Evolutionary conservation across 2,113 vertebrate species (phyloP).

Genomic region (Eulemur rufifrons): DNA sequence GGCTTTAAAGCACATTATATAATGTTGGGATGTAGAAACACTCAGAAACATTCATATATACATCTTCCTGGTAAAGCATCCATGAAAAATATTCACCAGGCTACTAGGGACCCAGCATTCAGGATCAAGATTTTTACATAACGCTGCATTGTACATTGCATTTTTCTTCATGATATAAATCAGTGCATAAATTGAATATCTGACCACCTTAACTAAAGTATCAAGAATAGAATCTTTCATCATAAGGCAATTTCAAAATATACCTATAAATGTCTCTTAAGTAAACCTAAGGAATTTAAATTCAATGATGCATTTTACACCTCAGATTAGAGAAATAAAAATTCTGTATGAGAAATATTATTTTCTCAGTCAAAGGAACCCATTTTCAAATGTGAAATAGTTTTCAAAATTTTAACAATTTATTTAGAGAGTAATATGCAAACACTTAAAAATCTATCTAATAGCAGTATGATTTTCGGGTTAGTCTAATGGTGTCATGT

Average conservation of each 20-base stretch:
- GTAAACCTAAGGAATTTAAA: not conserved
- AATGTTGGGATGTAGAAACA: not conserved
- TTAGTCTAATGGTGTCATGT: not conserved
- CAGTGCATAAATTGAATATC: not conserved
- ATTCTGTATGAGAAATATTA: not conserved
- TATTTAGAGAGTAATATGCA: not conserved
- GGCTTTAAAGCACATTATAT: not conserved
- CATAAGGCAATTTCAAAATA: not conserved
- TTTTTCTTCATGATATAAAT: not conserved
- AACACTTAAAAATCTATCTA: not conserved
- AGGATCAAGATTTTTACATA: not conserved
- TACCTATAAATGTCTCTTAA: not conserved
- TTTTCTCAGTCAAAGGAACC: not conserved
- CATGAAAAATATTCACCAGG: not conserved
- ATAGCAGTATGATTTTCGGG: not conserved
- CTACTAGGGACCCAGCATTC: not conserved
- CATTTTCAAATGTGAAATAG: not conserved
- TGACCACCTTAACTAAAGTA: not conserved
- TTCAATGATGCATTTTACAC: not conserved
- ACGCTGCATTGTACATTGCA: not conserved
- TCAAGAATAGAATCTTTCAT: conserved; percentile 4
- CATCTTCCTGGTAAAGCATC: not conserved
- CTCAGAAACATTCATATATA: not conserved
- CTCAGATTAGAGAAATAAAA: conserved; percentile 29
- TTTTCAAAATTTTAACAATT: not conserved